Base-by-base conservation (phyloP, 2,888 invertebrate species). In the Dascillus cervinus region DNA sequence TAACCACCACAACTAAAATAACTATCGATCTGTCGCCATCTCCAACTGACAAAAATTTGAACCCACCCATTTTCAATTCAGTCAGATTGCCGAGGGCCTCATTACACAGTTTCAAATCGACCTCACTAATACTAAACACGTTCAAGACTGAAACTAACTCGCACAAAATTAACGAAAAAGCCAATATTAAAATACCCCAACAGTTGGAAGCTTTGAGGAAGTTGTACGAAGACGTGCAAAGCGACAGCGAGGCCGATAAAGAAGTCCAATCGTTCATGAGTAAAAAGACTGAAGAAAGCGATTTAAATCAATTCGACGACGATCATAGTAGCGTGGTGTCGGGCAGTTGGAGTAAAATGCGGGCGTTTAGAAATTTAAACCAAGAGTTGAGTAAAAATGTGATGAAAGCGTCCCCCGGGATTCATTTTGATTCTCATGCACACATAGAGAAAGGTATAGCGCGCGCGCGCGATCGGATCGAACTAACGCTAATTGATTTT, bases 191-290 rank as follows among this genome's bases (percentile, higher is more conserved):
- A 27, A 52, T 57, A 31, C 57, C 58, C 11, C 52, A 56, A 29
- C 58, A 64, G 42, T 41, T 65, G 37, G 65, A 63, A 43, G 66
- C 59, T 6, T 48, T 66, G 37, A 60, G 57, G 43, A 62, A 59
- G 42, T 48, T 67, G 10, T 67, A 67, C 43, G 63, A 65, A 32
- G 62, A 62, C 21, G 60, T 54, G 13, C 65, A 67, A 30, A 69
- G 70, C 29, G 71, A 71, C 41, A 68, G 66, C 37, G 73, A 66
- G 45, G 73, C 75, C 3, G 77, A 77, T 47, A 75, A 75, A 49
- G 76, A 77, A 53, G 77, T 77, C 1, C 69, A 74, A 44, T 66
- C 66, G 2, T 67, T 73, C 50, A 73, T 74, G 64, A 64, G 65
- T 20, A 49, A 49, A 30, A 47, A 48, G 20, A 39, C 41, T 3